Percentiles rank a stretch among this genome's conserved stretches.
Evolutionary conservation across 1,140 invertebrate species (phyloP).

Genomic region (Euborellia annulipes): DNA sequence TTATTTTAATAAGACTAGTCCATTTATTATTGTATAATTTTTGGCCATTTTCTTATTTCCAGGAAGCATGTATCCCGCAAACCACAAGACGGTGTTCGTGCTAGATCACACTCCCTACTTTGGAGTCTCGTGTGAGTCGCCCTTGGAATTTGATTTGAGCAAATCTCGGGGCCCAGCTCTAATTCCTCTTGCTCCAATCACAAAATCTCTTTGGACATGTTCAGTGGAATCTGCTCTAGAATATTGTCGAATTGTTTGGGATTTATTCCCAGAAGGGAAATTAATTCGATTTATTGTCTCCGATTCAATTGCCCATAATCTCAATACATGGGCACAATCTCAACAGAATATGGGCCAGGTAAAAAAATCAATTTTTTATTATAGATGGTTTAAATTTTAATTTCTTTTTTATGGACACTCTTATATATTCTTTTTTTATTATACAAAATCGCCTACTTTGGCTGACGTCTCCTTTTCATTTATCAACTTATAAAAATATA

Average conservation of each 20-base stretch:
- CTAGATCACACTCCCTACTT: constrained; percentile 85
- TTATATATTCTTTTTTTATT: no score
- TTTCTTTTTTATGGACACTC: no score
- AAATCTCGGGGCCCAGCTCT: constrained; percentile 49
- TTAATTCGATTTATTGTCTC: constrained; percentile 73
- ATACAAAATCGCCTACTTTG: no score
- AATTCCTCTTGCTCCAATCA: constrained; percentile 61
- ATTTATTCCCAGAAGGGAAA: constrained; percentile 79
- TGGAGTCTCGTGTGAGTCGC: constrained; percentile 67
- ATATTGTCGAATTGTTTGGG: constrained; percentile 92
- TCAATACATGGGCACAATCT: constrained; percentile 62
- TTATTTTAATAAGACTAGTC: no score
- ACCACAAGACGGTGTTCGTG: constrained; percentile 91
- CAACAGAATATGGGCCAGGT: constrained; percentile 76
- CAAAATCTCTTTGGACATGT: constrained; percentile 88
- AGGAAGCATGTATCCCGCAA: constrained; percentile 40
- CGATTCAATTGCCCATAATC: constrained; percentile 56
- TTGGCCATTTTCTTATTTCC: no score
- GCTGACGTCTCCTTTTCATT: no score
- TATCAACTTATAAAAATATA: no score
- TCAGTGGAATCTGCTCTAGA: constrained; percentile 86
- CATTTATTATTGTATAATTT: no score
- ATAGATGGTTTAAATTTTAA: no score
- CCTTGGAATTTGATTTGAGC: constrained; percentile 75
- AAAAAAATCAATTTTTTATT: no score